A percentile compares a stretch with the other conserved stretches of the same genome.
phyloP scores from a whole-genome alignment of 2,113 vertebrate genomes.

The Osmerus mordax region DNA sequence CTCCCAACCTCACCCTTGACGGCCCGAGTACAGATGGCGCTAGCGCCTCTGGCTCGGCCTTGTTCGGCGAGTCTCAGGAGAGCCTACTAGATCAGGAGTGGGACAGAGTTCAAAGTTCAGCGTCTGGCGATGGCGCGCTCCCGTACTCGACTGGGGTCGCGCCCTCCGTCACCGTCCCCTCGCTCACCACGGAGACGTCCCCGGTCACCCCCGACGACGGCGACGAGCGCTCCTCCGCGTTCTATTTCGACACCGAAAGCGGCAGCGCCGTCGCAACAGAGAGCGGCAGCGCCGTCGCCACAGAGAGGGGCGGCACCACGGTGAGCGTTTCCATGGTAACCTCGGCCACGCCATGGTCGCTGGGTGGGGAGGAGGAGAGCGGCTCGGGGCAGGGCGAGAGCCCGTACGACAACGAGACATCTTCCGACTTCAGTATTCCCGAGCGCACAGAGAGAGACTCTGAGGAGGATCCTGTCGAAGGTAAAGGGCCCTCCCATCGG shows the following conservation, averaged over 20 bases:
- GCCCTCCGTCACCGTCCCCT: conserved; percentile 29
- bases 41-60: conserved; percentile 80
- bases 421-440: conserved; percentile 94
- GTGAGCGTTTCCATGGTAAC: conserved; percentile 50
- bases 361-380: conserved; percentile 84
- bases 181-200: conserved; percentile 31
- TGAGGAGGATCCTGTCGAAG: conserved; percentile 79
- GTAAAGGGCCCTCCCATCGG: conserved; percentile 75
- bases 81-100: conserved; percentile 74
- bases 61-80: conserved; percentile 76
- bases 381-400: conserved; percentile 87
- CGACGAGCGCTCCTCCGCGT: conserved; percentile 66
- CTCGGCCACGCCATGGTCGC: conserved; percentile 72
- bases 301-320: conserved; percentile 21
- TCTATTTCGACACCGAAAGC: conserved; percentile 74
- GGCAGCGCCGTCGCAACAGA: conserved; percentile 57
- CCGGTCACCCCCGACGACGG: conserved; percentile 33
- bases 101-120: conserved; percentile 64
- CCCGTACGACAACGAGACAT: conserved; percentile 91
- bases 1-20: conserved; percentile 46
- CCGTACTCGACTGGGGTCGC: conserved; percentile 48
- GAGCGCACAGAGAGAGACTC: conserved; percentile 79
- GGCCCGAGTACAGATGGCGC: conserved; percentile 62
- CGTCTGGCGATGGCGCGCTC: conserved; percentile 59
- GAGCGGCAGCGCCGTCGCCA: conserved; percentile 60